Base-by-base conservation (phyloP, 2,113 vertebrate genomes). In the Aegotheles bennettii region DNA sequence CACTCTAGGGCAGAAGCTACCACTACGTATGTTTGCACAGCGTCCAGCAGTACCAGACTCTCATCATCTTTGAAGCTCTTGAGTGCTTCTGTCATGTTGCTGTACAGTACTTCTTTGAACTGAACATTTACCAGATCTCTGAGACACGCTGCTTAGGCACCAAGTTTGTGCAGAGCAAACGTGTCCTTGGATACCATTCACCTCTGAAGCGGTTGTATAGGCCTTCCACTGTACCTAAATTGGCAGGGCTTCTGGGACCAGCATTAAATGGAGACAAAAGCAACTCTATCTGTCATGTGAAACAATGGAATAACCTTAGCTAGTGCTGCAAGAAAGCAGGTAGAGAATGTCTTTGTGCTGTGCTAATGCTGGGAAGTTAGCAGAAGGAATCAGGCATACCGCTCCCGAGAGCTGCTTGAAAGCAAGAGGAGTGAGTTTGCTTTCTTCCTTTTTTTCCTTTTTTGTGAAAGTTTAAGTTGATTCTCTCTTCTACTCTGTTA, bases 341-440 rank as follows among this genome's bases (percentile, higher is more conserved):
- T 83, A 94, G 92, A 74, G 85, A 71, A 85, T 65, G 84, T 54
- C 76, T 93, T 88, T 95, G 88, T 95, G 38, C 69, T 57, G 28
- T 35, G 53, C 65, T 75, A n/a, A 45, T 91, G 84, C 82, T 80
- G 92, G 88, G 84, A 85, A 71, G 85, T 40, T 67, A 88, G 81
- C 43, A n/a, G 54, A 15, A 54, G 67, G 78, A 93, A 53, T 94
- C 64, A 60, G 85, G 19, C 47, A 6, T 36, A 17, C 47, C 83
- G 92, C 77, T 94, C 75, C 64, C 68, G 31, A 71, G 89, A 92
- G 67, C 81, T 91, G 47, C 90, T 88, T 83, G 31, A 90, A 75
- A 90, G 84, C 78, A 76, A 63, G 59, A 90, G 36, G 28, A 94
- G 70, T n/a, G 89, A 90, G 82, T 95, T 96, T 92, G 65, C 93